Evolutionary conservation across 2,888 invertebrate genomes (phyloP), one percentile per base, ranked within the genome.

Genomic region (Julus scanicus): DNA sequence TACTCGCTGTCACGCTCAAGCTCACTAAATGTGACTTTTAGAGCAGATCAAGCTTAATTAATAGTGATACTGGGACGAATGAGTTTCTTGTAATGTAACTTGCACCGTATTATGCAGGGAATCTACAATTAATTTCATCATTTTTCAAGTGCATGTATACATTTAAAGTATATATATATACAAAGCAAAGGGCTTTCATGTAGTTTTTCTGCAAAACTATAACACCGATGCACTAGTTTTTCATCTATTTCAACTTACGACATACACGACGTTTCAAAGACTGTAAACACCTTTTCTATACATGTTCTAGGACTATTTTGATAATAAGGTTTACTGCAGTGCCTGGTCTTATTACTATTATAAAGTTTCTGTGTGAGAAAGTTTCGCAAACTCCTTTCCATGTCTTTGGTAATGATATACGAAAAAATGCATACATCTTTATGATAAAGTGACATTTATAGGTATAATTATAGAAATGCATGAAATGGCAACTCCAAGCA

Each of bases 1-100:
- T 71, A 71, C 29, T 71, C 71, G 29, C 29, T 71, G 71, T 71
- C 71, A 71, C 29, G 71, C 71, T 71, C 71, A 71, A 71, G 71
- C 71, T 71, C 71, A 9, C 8, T 71, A 29, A 29, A 71, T 71
- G 71, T 71, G 20, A 29, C 9, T 71, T n/a, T 71, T 71, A 71
- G 71, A 20, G n/a, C n/a, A 29, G 71, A 71, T 71, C 29, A 71
- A 71, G 4, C 71, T 29, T 71, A 71, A 71, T 29, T 20, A 71
- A 29, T 71, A 29, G 29, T 4, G 29, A 71, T 9, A 29, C 29
- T n/a, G 53, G 17, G n/a, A n/a, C 71, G 29, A 6, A n/a, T 71
- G 29, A 29, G n/a, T 71, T 71, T 29, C 71, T 29, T 29, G 29
- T 29, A 71, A 71, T 9, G 48, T 71, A 20, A 71, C 71, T 20